phyloP scores from a whole-genome alignment of 2,797 vertebrate species.

The Crax fasciolata region DNA sequence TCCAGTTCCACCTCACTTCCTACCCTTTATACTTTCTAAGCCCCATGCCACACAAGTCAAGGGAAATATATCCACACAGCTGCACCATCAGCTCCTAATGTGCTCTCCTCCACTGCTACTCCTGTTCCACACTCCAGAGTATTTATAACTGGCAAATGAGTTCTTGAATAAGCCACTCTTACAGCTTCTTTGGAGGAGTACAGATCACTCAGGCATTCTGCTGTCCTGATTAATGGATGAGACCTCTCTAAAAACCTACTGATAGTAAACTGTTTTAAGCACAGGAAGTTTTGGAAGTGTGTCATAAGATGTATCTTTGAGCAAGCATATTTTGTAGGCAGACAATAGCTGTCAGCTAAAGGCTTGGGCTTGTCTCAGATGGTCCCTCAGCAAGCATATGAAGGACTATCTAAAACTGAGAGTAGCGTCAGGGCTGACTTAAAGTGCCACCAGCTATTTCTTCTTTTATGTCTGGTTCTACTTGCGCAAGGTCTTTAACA shows the following conservation, averaged over 20 bases:
- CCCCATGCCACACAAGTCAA: slow-evolving; percentile 85
- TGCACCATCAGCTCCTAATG: slow-evolving; percentile 72
- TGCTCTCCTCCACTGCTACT: slow-evolving; percentile 2
- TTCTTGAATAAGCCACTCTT: slow-evolving; percentile 76
- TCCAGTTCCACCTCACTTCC: slow-evolving; percentile 88
- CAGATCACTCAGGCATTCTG: slow-evolving; percentile 26
- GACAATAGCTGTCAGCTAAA: neutral
- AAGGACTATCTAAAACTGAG: neutral
- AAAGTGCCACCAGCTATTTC: neutral
- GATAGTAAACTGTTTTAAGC: slow-evolving; percentile 44
- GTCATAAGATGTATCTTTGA: slow-evolving; percentile 27
- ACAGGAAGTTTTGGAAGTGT: slow-evolving; percentile 19
- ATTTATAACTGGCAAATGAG: slow-evolving; percentile 72
- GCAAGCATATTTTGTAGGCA: slow-evolving; percentile 8
- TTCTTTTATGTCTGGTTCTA: slow-evolving; percentile 18
- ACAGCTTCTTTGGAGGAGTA: slow-evolving; percentile 57
- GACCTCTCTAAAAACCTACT: slow-evolving; percentile 13
- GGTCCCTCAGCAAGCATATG: neutral
- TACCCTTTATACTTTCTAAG: slow-evolving; percentile 84
- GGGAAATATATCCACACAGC: slow-evolving; percentile 83
- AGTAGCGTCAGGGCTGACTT: neutral
- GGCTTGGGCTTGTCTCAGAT: neutral
- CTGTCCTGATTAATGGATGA: slow-evolving; percentile 58
- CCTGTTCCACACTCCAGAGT: slow-evolving; percentile 66
- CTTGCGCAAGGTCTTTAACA: slow-evolving; percentile 40